Base-by-base conservation (phyloP, 2,797 vertebrate species). In the Chloroceryle inda region DNA sequence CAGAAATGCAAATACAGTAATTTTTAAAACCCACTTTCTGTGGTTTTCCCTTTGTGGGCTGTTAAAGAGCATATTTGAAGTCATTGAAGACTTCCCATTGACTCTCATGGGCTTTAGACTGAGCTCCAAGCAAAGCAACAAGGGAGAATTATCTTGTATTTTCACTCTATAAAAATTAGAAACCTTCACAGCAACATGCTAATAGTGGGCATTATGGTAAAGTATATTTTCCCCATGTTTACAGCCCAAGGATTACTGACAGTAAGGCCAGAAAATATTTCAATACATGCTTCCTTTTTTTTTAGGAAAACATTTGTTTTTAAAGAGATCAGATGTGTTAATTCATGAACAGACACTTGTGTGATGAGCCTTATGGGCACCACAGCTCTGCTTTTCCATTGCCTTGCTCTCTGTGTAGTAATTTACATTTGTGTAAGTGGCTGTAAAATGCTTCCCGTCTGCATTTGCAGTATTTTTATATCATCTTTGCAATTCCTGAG, bases 401-500 rank as follows among this genome's bases (percentile, higher is more conserved):
- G 92, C 91, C 96, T 96, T 84, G 82, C 94, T 92, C 75, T 82
- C 88, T 88, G 71, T 89, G 61, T 87, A 84, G 88, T 74, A 80
- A 69, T 94, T 91, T 77, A 81, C 56, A 89, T n/a, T 80, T 40
- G 35, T 89, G 50, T 66, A 91, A 94, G 76, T 94, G 88, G 92
- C 94, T 96, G 89, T 89, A 80, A 94, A 96, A 91, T 91, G 96
- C 94, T 96, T 95, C 50, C 58, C 68, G 59, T 95, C 85, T 90
- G 88, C 73, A 73, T 90, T 87, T 95, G 80, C 85, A 94, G 76
- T 90, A 21, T 94, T 92, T 97, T 95, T 92, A 27, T 75, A 62
- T 52, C 52, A 74, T 86, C 85, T 84, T 84, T 74, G 82, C 89
- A 69, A 33, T 88, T 81, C 55, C 88, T 78, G 55, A 90, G 76